Evolutionary conservation across 2,888 invertebrate genomes (phyloP).

Genomic region (Leptothorax acervorum): DNA sequence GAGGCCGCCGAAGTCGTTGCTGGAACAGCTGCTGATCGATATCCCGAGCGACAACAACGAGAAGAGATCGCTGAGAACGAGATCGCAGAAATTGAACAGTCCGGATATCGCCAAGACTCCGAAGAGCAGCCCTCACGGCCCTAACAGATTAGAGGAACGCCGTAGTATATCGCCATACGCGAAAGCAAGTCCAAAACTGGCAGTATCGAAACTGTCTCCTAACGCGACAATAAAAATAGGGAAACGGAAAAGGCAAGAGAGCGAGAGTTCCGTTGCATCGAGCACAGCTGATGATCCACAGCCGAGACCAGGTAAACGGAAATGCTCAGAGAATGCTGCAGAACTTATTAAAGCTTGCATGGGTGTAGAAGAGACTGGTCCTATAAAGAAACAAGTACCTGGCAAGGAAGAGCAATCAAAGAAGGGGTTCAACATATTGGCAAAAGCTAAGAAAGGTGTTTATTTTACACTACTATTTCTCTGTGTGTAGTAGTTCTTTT

Average conservation of each 20-base stretch:
- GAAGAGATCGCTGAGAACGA: constrained; percentile 85
- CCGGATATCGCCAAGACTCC: constrained; percentile 83
- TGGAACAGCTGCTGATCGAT: constrained; percentile 94
- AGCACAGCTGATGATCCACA: constrained; percentile 87
- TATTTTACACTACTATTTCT: constrained; percentile 67
- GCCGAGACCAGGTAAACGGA: constrained; percentile 87
- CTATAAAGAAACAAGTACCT: constrained; percentile 85
- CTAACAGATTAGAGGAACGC: constrained; percentile 81
- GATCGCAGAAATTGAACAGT: constrained; percentile 84
- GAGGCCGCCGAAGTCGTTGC: constrained; percentile 86
- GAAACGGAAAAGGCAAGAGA: constrained; percentile 93
- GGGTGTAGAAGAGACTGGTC: constrained; percentile 86
- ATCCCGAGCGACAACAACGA: constrained; percentile 90
- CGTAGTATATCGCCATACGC: constrained; percentile 85
- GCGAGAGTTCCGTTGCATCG: constrained; percentile 91
- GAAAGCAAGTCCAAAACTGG: constrained; percentile 85
- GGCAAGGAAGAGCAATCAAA: constrained; percentile 84
- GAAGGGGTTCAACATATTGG: constrained; percentile 84
- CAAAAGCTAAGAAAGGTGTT: constrained; percentile 84
- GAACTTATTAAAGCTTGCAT: constrained; percentile 88
- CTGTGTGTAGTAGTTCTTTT: constrained; percentile 52
- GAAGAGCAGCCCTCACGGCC: constrained; percentile 83
- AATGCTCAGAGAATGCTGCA: constrained; percentile 88
- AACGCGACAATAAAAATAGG: constrained; percentile 83
- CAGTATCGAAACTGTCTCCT: constrained; percentile 77